These are phyloP conservation scores for Drosophila testacea DNA, from an alignment of 2,888 invertebrate genomes.

Conservation along the genomic window DNA sequence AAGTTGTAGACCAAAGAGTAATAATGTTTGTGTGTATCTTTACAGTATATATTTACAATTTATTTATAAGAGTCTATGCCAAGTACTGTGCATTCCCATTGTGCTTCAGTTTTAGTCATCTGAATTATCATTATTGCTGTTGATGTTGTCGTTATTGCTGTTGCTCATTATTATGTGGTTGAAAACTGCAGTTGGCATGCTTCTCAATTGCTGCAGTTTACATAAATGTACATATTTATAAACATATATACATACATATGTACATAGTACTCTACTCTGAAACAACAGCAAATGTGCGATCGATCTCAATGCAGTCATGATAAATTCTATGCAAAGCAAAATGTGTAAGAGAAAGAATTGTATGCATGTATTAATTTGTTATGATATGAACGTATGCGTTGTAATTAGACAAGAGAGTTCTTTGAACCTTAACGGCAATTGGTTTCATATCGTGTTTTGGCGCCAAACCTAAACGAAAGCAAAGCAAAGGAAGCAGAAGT, in stretches of 20 bases:
- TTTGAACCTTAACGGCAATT: constrained; percentile 76
- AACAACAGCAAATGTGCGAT: constrained; percentile 33
- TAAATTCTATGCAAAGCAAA: constrained; percentile 60
- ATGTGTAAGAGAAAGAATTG: constrained; percentile 9
- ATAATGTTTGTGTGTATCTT: constrained; percentile 26
- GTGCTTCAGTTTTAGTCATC: constrained; percentile 20
- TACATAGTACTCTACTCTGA: no score
- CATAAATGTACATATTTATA: neutral
- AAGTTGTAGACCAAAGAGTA: neutral
- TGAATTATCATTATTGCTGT: constrained; percentile 37
- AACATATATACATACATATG: neutral
- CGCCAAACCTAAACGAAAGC: constrained; percentile 69
- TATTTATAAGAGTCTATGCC: constrained; percentile 33
- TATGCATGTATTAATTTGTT: constrained; percentile 52
- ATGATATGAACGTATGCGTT: constrained; percentile 57
- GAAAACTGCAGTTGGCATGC: constrained; percentile 58
- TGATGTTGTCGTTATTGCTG: constrained; percentile 20
- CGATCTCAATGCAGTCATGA: constrained; percentile 72
- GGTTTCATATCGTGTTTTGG: constrained; percentile 63
- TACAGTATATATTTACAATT: constrained; percentile 44
- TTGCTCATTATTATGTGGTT: constrained; percentile 55
- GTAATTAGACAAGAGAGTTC: constrained; percentile 76
- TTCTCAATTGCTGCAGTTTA: constrained; percentile 44
- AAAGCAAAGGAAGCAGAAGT: constrained; percentile 55
- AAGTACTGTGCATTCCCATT: constrained; percentile 10